Conservation (phyloP, 2,888 invertebrate genomes). For the Aspidapion aeneum region DNA sequence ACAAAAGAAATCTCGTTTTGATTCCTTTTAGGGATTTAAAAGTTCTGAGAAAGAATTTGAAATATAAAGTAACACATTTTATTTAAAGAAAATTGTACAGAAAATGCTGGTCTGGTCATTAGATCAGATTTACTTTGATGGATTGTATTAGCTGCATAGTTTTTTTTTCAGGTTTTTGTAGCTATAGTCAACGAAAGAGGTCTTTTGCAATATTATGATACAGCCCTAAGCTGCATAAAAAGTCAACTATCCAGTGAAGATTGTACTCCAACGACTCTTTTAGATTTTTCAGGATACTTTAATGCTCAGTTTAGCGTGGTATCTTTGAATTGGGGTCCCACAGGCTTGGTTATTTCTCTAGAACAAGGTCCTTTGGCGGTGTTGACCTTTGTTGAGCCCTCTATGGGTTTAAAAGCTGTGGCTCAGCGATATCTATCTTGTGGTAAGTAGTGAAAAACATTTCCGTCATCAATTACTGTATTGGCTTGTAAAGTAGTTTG, state of each 20-base stretch:
- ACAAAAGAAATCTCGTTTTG: too few species aligned
- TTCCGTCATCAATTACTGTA: too few species aligned
- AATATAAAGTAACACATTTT: too few species aligned
- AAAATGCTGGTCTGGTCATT: too few species aligned
- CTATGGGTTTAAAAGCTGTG: slow-evolving; percentile 37
- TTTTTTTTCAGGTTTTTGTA: slow-evolving; percentile 48
- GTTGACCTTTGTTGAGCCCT: slow-evolving; percentile 38
- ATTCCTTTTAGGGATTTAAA: too few species aligned
- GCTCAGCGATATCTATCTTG: slow-evolving; percentile 57
- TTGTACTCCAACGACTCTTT: slow-evolving; percentile 55
- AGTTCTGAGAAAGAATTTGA: too few species aligned
- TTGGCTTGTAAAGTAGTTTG: too few species aligned
- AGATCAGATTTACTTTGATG: too few species aligned
- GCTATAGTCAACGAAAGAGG: slow-evolving; percentile 67
- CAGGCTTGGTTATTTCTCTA: slow-evolving; percentile 54
- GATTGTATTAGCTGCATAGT: too few species aligned
- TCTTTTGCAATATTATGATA: slow-evolving; percentile 72
- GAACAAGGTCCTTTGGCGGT: slow-evolving; percentile 59
- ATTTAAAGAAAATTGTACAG: too few species aligned
- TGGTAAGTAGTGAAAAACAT: slow-evolving; percentile 38
- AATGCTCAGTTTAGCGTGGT: slow-evolving; percentile 42
- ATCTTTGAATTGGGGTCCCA: slow-evolving; percentile 42
- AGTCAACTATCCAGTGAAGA: slow-evolving; percentile 67
- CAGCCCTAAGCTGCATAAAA: slow-evolving; percentile 63
- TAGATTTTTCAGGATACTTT: slow-evolving; percentile 63